These are phyloP conservation scores for Macrosteles quadrilineatus DNA, from an alignment of 1,140 invertebrate genomes.

Conservation along the genomic window DNA sequence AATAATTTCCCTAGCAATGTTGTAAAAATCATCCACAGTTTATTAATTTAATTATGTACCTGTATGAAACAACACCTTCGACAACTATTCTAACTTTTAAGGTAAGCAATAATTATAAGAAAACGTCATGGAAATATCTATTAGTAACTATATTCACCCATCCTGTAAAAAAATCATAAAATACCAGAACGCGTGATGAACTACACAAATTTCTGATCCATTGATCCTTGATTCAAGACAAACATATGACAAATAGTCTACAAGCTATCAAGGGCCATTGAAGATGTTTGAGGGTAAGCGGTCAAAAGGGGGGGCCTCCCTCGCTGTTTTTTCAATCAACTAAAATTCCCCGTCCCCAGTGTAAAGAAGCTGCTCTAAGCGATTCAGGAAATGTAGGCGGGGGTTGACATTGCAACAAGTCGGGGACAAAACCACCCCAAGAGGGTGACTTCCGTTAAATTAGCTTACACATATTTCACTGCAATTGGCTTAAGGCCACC, in stretches of 20 bases:
- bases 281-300: background rate
- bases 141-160: no score
- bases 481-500: constrained; percentile 17
- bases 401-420: constrained; percentile 17
- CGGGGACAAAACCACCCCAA: background rate
- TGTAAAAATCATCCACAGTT: no score
- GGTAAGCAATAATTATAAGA: no score
- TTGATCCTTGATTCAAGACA: no score
- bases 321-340: constrained; percentile 22
- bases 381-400: constrained; percentile 12
- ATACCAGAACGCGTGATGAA: no score
- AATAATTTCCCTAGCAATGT: no score
- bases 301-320: background rate
- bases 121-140: no score
- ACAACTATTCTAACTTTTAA: no score
- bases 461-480: constrained; percentile 16
- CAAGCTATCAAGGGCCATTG: background rate
- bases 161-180: no score
- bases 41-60: no score
- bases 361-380: constrained; percentile 14
- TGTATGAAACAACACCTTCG: no score
- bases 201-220: no score
- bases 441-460: constrained; percentile 3
- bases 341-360: constrained; percentile 2
- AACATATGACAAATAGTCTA: background rate